phyloP scores from a whole-genome alignment of 2,797 vertebrate genomes.

The Takifugu rubripes region DNA sequence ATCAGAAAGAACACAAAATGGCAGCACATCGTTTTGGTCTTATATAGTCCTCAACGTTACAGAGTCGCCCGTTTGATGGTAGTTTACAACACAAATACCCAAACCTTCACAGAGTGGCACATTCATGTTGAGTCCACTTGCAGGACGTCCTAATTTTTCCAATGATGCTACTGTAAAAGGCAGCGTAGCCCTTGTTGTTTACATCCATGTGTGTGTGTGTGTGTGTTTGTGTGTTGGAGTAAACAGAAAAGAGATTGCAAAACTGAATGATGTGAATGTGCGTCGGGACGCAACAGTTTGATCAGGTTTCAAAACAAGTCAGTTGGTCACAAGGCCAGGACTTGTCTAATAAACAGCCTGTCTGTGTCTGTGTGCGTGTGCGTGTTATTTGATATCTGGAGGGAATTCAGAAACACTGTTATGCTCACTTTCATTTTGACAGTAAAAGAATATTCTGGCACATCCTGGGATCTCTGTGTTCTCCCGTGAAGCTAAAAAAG shows the following conservation, averaged over 20 bases:
- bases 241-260: slow-evolving; percentile 58
- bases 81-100: no score
- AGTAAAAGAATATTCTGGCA: neutral
- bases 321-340: slow-evolving; percentile 36
- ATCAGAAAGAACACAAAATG: no score
- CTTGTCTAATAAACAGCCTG: neutral
- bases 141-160: neutral
- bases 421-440: slow-evolving; percentile 20
- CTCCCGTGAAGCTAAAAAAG: neutral
- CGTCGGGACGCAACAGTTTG: slow-evolving; percentile 18
- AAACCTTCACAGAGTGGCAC: no score
- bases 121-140: no score
- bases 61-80: no score
- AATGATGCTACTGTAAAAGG: neutral
- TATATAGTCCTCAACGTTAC: no score
- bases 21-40: no score
- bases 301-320: slow-evolving; percentile 67
- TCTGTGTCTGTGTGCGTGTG: slow-evolving; percentile 4
- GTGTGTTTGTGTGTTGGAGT: slow-evolving; percentile 17
- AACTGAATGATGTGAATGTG: slow-evolving; percentile 33
- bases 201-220: neutral
- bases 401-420: slow-evolving; percentile 26
- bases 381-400: slow-evolving; percentile 11
- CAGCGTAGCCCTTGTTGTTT: neutral
- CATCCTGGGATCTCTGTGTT: slow-evolving; percentile 7